Percentiles rank a stretch among this genome's conserved stretches.
These are phyloP conservation scores for Drymodes brunneopygia DNA, from an alignment of 2,113 vertebrate species.

Conservation along the genomic window DNA sequence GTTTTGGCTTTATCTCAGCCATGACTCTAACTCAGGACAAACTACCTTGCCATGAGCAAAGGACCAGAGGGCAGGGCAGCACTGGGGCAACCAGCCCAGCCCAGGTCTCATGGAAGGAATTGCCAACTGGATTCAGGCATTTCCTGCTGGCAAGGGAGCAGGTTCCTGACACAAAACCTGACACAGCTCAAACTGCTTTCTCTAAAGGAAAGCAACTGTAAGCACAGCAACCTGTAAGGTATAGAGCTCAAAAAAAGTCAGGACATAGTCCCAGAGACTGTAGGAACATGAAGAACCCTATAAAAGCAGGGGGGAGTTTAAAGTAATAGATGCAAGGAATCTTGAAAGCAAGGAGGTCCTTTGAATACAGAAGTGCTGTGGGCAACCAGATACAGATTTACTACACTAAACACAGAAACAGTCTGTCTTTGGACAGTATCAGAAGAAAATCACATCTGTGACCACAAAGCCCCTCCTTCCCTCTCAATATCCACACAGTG, in stretches of 20 bases:
- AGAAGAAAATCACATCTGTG: neutral
- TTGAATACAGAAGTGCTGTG: neutral
- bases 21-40: neutral
- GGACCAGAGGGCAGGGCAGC: neutral
- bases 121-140: neutral
- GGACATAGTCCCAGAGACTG: neutral
- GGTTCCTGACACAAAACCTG: neutral
- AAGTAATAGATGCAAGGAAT: neutral
- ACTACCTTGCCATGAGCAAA: neutral
- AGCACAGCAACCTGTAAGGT: neutral
- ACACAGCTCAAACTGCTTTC: neutral
- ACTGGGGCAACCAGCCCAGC: neutral
- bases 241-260: constrained; percentile 28
- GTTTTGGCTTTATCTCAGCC: neutral
- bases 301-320: neutral
- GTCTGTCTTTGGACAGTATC: neutral
- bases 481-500: neutral
- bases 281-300: neutral
- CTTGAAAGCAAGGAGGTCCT: neutral
- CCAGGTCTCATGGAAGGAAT: neutral
- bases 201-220: neutral
- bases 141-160: neutral
- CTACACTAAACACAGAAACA: neutral
- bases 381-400: neutral
- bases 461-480: neutral